Conservation (phyloP, 2,113 vertebrate genomes). For the Xiphorhynchus elegans region DNA sequence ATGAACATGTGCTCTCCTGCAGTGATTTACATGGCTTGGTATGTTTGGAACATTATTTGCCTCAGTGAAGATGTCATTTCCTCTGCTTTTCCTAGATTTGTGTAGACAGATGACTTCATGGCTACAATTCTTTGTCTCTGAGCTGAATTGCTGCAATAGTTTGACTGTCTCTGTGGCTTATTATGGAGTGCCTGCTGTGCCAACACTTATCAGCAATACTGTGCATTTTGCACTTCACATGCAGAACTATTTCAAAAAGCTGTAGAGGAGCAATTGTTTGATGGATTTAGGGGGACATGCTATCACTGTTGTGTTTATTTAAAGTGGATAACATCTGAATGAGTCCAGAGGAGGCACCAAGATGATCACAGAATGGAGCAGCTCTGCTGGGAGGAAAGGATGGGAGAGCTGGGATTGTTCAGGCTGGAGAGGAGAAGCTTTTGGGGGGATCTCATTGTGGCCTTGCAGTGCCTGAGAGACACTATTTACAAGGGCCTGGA, state of each 20-base stretch:
- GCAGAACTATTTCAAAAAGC: not conserved
- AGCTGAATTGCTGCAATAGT: not conserved
- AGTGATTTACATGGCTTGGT: slow-evolving; percentile 45
- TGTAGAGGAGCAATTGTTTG: not conserved
- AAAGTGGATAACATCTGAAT: not conserved
- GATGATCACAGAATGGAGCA: not conserved
- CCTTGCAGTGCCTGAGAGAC: not conserved
- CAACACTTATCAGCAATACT: not conserved
- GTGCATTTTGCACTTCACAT: not conserved
- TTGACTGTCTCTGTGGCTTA: not conserved
- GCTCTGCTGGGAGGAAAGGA: not conserved
- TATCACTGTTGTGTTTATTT: not conserved
- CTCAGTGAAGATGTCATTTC: slow-evolving; percentile 21
- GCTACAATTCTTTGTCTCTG: not conserved
- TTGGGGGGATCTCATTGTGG: not conserved
- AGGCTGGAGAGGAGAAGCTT: not conserved
- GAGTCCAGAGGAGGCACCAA: not conserved
- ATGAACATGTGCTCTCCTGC: slow-evolving; percentile 23
- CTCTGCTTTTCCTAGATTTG: slow-evolving; percentile 18
- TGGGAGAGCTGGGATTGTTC: not conserved
- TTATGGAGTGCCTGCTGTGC: slow-evolving; percentile 1
- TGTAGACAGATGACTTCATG: slow-evolving; percentile 25
- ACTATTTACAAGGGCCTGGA: not conserved
- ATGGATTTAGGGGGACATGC: not conserved
- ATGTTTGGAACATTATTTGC: slow-evolving; percentile 37